Evolutionary conservation across 2,113 vertebrate genomes (phyloP).

Genomic region (Apistogramma diplotaenia): DNA sequence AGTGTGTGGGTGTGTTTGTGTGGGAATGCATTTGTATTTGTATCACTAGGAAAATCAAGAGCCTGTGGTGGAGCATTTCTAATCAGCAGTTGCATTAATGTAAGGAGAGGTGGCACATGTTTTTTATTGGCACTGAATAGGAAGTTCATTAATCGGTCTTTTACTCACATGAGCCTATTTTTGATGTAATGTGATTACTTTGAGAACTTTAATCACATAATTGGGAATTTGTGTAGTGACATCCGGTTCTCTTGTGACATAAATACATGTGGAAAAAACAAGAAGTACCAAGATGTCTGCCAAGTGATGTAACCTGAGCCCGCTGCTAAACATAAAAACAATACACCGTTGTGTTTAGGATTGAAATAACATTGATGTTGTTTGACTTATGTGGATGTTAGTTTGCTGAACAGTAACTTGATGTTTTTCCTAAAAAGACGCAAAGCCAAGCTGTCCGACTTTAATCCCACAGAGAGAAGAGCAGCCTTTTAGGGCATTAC

Average conservation of each 20-base stretch:
- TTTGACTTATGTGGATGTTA: not conserved
- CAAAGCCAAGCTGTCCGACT: not conserved
- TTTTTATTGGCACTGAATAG: not conserved
- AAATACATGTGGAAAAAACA: not conserved
- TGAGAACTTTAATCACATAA: not conserved
- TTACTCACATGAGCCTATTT: not conserved
- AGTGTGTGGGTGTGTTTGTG: not conserved
- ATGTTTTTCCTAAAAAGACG: not conserved
- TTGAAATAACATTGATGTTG: slow-evolving; percentile 28
- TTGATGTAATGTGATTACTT: not conserved
- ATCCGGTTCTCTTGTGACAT: not conserved
- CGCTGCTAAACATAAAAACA: slow-evolving; percentile 8
- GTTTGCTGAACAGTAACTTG: not conserved
- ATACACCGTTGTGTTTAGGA: slow-evolving; percentile 20
- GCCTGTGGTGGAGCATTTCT: not conserved
- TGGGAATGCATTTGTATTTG: not conserved
- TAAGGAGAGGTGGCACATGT: not conserved
- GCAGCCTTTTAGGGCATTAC: not conserved
- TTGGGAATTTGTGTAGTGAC: not conserved
- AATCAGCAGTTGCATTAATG: not conserved
- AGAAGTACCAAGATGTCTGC: not conserved
- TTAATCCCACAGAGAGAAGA: not conserved
- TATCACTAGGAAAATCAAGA: not conserved
- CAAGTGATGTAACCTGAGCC: slow-evolving; percentile 19
- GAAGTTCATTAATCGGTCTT: not conserved